Evolutionary conservation across 2,888 invertebrate species (phyloP).

Genomic region (Cyclophora albipunctata): DNA sequence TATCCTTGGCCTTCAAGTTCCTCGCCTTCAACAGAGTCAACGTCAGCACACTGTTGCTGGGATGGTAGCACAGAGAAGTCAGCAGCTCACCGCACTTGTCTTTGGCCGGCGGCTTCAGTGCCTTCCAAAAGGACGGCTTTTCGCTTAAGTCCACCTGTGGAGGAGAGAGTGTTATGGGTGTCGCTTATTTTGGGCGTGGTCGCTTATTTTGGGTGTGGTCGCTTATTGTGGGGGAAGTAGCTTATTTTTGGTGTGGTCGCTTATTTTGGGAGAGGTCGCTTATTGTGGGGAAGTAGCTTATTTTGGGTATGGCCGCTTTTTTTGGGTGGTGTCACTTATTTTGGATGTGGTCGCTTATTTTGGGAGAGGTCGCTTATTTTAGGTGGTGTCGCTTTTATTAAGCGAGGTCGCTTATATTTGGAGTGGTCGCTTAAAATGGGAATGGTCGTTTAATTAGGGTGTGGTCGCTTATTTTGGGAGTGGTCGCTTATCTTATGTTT

Average conservation of each 20-base stretch:
- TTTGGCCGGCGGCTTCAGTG: constrained; percentile 92
- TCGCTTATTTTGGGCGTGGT: background rate
- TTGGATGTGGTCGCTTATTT: no score
- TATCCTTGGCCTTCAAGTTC: constrained; percentile 96
- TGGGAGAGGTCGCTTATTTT: no score
- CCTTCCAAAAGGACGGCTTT: constrained; percentile 96
- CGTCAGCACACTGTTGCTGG: constrained; percentile 94
- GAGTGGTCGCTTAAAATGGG: no score
- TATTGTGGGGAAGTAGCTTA: no score
- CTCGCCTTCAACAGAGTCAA: constrained; percentile 93
- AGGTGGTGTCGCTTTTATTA: no score
- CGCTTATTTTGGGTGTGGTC: background rate
- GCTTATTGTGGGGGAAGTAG: background rate
- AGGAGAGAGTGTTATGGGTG: constrained; percentile 18
- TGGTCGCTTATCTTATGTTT: no score
- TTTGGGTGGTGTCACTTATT: no score
- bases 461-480: no score
- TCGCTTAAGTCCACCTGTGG: constrained; percentile 90
- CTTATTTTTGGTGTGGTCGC: background rate
- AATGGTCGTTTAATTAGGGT: no score
- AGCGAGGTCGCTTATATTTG: no score
- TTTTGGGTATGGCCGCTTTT: no score
- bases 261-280: no score
- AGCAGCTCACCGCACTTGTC: constrained; percentile 94
- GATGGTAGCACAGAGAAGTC: constrained; percentile 95